Conservation (phyloP, 2,113 vertebrate genomes). For the Okapia johnstoni region DNA sequence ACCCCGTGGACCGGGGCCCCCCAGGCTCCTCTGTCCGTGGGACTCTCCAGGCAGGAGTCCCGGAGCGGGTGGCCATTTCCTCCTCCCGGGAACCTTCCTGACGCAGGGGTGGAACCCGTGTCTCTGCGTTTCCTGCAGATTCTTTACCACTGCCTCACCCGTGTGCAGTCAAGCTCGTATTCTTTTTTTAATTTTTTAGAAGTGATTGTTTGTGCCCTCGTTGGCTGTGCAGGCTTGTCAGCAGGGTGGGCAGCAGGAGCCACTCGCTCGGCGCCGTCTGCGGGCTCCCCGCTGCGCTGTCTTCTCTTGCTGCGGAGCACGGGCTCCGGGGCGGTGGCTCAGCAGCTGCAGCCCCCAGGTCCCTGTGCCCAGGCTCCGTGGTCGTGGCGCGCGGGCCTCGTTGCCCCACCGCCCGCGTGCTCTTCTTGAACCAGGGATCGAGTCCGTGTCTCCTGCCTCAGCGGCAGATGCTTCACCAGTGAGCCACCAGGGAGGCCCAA, state of each 20-base stretch:
- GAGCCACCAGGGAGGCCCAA: background rate
- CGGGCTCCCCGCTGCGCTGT: background rate
- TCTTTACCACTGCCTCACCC: background rate
- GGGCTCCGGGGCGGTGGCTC: background rate
- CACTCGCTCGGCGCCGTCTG: background rate
- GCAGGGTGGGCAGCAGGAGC: background rate
- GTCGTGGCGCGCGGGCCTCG: background rate
- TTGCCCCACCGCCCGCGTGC: background rate
- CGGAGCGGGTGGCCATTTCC: background rate
- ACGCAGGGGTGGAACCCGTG: background rate
- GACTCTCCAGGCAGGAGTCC: background rate
- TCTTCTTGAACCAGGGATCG: background rate
- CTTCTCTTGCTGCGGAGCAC: background rate
- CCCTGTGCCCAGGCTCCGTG: fast-evolving
- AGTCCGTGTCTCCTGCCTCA: background rate
- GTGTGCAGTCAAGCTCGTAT: background rate
- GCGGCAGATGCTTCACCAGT: background rate
- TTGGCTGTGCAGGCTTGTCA: background rate
- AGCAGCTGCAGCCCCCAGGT: background rate
- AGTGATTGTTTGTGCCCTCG: fast-evolving
- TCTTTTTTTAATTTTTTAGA: background rate
- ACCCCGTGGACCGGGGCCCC: background rate
- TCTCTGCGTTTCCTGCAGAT: fast-evolving
- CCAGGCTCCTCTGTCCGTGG: background rate
- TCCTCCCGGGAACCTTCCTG: background rate